Base-by-base conservation (phyloP, 2,888 invertebrate species). In the Plagodis pulveraria region DNA sequence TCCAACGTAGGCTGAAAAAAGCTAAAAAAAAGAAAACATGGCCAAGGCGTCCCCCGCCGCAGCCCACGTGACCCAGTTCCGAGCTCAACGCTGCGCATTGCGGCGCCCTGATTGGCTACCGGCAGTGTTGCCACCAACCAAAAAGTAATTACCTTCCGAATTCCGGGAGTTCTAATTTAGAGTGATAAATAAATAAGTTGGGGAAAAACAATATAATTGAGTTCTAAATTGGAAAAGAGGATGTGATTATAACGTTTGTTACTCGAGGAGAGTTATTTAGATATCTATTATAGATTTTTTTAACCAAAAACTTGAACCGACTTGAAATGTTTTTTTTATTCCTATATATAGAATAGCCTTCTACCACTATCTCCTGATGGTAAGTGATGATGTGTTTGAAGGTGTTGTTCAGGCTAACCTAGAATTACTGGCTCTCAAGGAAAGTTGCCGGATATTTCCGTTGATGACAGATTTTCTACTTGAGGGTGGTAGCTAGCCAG, bases 91-190 rank as follows among this genome's bases (percentile, higher is more conserved):
- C 66, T 53, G 69, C 76, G 80, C 80, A 80, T 56, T 78, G 80
- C 80, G 79, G 66, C 74, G 76, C 72, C 73, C 77, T 71, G 73
- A 76, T 78, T 78, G 80, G 76, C 68, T 59, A 63, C 50, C 45
- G 41, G n/a, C 63, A 62, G 65, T 68, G 71, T 69, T 73, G 67
- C 72, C 61, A 65, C 65, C 69, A 63, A 62, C 65, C 55, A 63
- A 57, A 53, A 58, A 65, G 57, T 66, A 59, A 64, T 62, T 62
- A 60, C 41, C 49, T 57, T 52, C 50, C 55, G 57, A 41, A 50
- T 63, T 61, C 49, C 49, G 48, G 54, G 47, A 56, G 50, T 53
- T 50, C 50, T 61, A 50, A 53, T 54, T 55, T 50, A 11, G 44
- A 34, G 47, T n/a, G 57, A 38, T 51, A 42, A 50, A 58, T 58